Evolutionary conservation across 2,797 vertebrate genomes (phyloP).

Genomic region (Pristis pectinata): DNA sequence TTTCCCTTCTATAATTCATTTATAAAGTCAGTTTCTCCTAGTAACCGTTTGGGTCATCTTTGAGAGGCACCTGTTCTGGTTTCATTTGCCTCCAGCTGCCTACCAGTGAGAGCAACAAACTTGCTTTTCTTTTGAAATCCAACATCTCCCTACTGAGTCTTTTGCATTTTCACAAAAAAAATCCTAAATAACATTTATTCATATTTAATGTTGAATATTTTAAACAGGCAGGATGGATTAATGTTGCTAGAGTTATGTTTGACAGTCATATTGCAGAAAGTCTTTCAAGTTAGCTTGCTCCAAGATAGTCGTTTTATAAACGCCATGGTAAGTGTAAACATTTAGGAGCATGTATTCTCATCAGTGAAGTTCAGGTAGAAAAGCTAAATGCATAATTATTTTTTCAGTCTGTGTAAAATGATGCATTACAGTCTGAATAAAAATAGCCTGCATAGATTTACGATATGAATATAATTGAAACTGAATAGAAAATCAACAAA

Average conservation of each 20-base stretch:
- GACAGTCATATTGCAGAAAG: neutral
- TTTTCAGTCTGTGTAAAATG: neutral
- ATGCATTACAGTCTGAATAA: neutral
- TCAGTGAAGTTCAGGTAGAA: neutral
- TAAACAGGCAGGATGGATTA: neutral
- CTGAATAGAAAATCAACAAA: neutral
- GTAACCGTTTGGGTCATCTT: conserved; percentile 32
- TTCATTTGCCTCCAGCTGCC: neutral
- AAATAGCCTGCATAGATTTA: neutral
- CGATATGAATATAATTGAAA: neutral
- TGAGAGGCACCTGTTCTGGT: neutral
- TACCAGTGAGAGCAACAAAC: neutral
- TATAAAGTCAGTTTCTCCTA: neutral
- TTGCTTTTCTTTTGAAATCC: neutral
- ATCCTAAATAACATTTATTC: neutral
- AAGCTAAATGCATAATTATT: neutral
- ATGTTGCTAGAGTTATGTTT: neutral
- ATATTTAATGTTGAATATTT: neutral
- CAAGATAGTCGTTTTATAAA: neutral
- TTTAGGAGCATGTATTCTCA: neutral
- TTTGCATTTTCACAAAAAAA: neutral
- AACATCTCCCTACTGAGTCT: neutral
- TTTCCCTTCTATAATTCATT: neutral
- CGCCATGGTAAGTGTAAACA: neutral
- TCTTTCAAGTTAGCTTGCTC: neutral